Evolutionary conservation across 2,797 vertebrate genomes (phyloP).

Genomic region (Bothrops alternatus): DNA sequence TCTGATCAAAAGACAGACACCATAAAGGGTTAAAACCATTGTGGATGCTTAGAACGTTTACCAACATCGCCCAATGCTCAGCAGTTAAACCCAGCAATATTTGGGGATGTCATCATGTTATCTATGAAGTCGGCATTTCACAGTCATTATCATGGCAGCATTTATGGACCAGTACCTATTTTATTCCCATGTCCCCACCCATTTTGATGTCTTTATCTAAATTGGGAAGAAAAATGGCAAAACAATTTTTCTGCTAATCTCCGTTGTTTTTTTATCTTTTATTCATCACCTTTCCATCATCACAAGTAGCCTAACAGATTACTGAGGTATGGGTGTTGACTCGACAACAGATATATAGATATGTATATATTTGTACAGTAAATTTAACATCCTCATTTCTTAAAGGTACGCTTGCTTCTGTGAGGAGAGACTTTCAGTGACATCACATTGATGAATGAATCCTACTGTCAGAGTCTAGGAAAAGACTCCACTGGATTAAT

Average conservation of each 20-base stretch:
- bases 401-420: constrained; percentile 11
- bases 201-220: not conserved
- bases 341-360: not conserved
- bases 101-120: not conserved
- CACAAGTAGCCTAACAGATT: not conserved
- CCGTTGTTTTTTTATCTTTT: not conserved
- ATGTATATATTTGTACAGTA: not conserved
- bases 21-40: not conserved
- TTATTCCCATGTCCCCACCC: not conserved
- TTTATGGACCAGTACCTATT: not conserved
- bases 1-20: not conserved
- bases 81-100: not conserved
- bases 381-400: not conserved
- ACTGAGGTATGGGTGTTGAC: not conserved
- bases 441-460: constrained; percentile 61
- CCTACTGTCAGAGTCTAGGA: constrained; percentile 60
- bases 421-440: constrained; percentile 36
- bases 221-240: not conserved
- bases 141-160: not conserved
- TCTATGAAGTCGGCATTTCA: not conserved
- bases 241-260: not conserved
- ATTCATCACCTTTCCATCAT: not conserved
- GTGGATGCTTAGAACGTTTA: not conserved
- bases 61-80: not conserved
- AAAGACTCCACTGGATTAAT: constrained; percentile 62